A percentile compares a stretch with the other conserved stretches of the same genome.
Evolutionary conservation across 1,140 invertebrate genomes (phyloP).

Genomic region (Galendromus occidentalis): DNA sequence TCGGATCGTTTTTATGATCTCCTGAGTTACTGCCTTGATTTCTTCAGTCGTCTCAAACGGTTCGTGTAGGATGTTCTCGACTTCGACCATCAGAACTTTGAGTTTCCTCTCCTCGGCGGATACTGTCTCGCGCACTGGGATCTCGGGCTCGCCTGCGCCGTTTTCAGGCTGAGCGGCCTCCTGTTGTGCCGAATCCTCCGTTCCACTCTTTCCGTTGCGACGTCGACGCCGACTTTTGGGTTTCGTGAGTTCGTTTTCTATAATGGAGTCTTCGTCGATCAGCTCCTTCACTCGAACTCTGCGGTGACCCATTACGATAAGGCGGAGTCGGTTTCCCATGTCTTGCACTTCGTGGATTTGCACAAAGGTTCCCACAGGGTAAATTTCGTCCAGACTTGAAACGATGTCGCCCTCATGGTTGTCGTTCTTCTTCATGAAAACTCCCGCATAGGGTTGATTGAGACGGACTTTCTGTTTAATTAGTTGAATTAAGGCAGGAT

Average conservation of each 20-base stretch:
- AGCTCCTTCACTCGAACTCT: slow-evolving; percentile 58
- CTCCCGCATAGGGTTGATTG: slow-evolving; percentile 90
- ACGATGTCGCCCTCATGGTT: slow-evolving; percentile 74
- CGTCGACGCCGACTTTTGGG: slow-evolving; percentile 11
- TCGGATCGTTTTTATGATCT: slow-evolving; percentile 89
- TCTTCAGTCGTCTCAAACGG: slow-evolving; percentile 78
- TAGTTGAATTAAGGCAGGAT: slow-evolving; percentile 68
- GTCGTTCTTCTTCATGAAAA: slow-evolving; percentile 84
- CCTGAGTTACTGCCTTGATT: slow-evolving; percentile 85
- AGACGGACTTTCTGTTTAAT: slow-evolving; percentile 80
- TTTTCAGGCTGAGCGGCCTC: not conserved
- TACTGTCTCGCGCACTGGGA: slow-evolving; percentile 14
- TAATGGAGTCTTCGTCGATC: slow-evolving; percentile 43
- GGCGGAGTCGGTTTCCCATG: slow-evolving; percentile 64
- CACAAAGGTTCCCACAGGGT: slow-evolving; percentile 82
- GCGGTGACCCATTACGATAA: slow-evolving; percentile 83
- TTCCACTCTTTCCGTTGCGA: slow-evolving; percentile 15
- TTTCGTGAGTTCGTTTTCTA: slow-evolving; percentile 12
- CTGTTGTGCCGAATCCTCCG: not conserved
- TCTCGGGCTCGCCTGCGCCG: slow-evolving; percentile 18
- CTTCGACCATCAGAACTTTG: slow-evolving; percentile 71
- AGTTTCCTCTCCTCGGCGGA: slow-evolving; percentile 18
- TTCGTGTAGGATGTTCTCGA: slow-evolving; percentile 77
- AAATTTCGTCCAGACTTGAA: slow-evolving; percentile 60
- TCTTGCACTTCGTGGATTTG: slow-evolving; percentile 96